phyloP scores from a whole-genome alignment of 2,113 vertebrate species.

The Camelus bactrianus region DNA sequence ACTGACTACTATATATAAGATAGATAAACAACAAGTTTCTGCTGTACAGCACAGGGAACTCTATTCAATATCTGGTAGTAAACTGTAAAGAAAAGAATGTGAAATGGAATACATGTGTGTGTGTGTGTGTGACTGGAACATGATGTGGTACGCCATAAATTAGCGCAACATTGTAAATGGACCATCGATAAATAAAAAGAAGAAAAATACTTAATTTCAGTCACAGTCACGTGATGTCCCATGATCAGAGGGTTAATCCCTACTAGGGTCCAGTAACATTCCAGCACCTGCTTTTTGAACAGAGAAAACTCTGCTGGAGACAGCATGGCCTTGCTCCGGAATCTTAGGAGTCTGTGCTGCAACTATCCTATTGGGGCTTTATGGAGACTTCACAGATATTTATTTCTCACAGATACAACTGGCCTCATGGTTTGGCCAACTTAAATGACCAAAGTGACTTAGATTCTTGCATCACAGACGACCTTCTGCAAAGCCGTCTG shows the following conservation, averaged over 20 bases:
- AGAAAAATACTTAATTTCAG: neutral
- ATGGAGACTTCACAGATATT: neutral
- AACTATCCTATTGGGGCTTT: neutral
- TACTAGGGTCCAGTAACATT: neutral
- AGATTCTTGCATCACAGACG: neutral
- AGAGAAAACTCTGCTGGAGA: neutral
- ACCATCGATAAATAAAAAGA: no score
- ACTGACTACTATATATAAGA: no score
- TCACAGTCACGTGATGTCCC: neutral
- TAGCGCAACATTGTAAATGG: no score
- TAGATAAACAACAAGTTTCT: no score
- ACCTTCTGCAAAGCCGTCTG: neutral
- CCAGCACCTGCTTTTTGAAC: neutral
- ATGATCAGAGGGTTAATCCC: neutral
- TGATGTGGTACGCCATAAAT: no score
- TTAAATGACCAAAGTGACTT: neutral
- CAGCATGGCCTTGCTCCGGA: neutral
- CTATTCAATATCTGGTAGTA: no score
- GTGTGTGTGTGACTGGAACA: no score
- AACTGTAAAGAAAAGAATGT: no score
- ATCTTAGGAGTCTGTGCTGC: neutral
- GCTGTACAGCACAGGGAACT: no score
- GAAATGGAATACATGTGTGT: no score
- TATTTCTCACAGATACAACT: neutral
- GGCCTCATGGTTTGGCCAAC: neutral